Conservation (phyloP, 2,888 invertebrate species). For the Conistra vaccinii region DNA sequence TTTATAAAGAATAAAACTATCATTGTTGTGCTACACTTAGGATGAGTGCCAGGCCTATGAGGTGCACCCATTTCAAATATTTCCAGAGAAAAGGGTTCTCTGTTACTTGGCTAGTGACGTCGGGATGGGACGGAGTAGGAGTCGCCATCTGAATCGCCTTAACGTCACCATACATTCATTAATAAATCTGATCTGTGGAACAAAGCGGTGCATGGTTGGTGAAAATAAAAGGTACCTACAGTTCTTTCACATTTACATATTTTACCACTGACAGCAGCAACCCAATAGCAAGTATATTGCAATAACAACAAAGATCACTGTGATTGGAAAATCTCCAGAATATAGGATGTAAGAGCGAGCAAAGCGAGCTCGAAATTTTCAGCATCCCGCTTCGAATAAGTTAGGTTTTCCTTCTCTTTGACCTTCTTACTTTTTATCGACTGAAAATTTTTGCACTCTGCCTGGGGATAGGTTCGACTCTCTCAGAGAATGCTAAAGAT, state of each 20-base stretch:
- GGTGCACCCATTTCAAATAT: constrained; percentile 5
- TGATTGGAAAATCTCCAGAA: too few relatives aligned
- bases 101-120: not conserved
- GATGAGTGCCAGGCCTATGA: not conserved
- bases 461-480: too few relatives aligned
- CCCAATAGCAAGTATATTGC: too few relatives aligned
- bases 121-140: not conserved
- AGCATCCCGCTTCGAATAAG: too few relatives aligned
- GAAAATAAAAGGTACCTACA: not conserved
- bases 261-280: not conserved
- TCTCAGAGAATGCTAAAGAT: too few relatives aligned
- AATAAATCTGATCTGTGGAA: constrained; percentile 6
- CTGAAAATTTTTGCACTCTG: too few relatives aligned
- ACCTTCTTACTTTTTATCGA: too few relatives aligned
- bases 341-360: too few relatives aligned
- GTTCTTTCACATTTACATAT: not conserved
- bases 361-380: too few relatives aligned
- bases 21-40: not conserved
- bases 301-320: not conserved
- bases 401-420: too few relatives aligned
- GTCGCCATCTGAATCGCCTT: not conserved
- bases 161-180: constrained; percentile 7
- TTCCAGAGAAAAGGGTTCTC: constrained; percentile 1
- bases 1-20: not conserved
- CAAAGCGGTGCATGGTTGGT: not conserved